phyloP scores from a whole-genome alignment of 2,888 invertebrate genomes.

The Heliconius ismenius region DNA sequence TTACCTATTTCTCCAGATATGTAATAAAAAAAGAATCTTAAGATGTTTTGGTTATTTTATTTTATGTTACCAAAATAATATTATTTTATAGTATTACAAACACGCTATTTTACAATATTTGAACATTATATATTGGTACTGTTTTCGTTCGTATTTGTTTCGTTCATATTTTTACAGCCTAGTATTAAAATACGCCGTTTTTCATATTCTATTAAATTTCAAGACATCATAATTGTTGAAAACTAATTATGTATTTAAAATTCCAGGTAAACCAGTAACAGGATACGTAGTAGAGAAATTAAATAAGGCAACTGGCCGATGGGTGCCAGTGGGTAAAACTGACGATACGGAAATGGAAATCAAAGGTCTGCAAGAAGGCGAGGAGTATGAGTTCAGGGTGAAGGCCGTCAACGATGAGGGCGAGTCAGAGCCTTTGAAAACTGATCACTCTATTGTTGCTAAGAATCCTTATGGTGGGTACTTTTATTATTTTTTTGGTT shows the following conservation, averaged over 20 bases:
- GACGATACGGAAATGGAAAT: slow-evolving; percentile 92
- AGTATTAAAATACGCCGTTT: neutral
- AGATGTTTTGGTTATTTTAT: too few species aligned
- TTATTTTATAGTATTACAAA: too few species aligned
- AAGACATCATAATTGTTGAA: too few species aligned
- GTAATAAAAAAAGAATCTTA: too few species aligned
- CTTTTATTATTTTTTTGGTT: too few species aligned
- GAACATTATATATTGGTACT: too few species aligned
- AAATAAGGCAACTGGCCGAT: slow-evolving; percentile 94
- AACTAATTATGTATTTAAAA: neutral
- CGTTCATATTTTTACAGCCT: neutral
- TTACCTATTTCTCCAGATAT: too few species aligned
- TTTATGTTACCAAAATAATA: too few species aligned
- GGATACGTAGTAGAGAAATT: slow-evolving; percentile 96
- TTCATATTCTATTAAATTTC: neutral
- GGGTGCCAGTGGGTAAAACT: slow-evolving; percentile 95
- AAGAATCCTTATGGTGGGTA: slow-evolving; percentile 96
- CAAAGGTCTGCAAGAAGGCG: slow-evolving; percentile 91
- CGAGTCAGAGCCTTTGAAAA: slow-evolving; percentile 96
- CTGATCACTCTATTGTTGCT: slow-evolving; percentile 92
- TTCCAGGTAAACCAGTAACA: slow-evolving; percentile 88
- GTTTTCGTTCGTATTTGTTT: neutral
- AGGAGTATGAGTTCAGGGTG: slow-evolving; percentile 96
- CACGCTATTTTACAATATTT: too few species aligned
- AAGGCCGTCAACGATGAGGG: slow-evolving; percentile 97